Base-by-base conservation (phyloP, 2,888 invertebrate species). In the Linnaemya vulpina region DNA sequence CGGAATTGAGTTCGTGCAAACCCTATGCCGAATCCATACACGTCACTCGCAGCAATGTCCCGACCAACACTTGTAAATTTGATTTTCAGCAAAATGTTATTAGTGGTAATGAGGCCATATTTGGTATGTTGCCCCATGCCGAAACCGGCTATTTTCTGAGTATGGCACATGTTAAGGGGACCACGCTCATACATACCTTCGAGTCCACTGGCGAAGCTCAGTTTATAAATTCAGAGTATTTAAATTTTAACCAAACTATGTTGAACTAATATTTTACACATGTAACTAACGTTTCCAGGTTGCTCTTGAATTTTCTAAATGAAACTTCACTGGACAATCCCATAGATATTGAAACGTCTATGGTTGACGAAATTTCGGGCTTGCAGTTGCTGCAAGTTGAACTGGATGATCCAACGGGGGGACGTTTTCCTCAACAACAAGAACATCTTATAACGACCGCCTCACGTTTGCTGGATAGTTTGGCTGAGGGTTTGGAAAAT, bases 191-290 rank as follows among this genome's bases (percentile, higher is more conserved):
- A 25, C 92, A 92, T 84, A 92, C 92, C 15, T 92, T 92, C 74
- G 92, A 92, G 87, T 92, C 92, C 0, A 92, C 92, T 11, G 92
- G 92, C 15, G 92, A 92, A 87, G 92, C 92, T 3, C 92, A 92
- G 75, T 92, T 89, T 76, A 91, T 92, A 10, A 91, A 91, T 79
- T 92, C 92, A 15, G 92, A 92, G 91, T 92, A 89, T 88, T 88
- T 84, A 38, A 62, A 17, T 10, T 75, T 60, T 60, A n/a, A 30
- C 3, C 7, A 51, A 51, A 9, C 1, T 49, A 3, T 70, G 9
- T 8, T 0, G 68, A 60, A 53, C 8, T 38, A 1, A 38, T 53
- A 63, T n/a, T 11, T 25, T 65, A 35, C 15, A 11, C 17, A 49
- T 22, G 40, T 4, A 17, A 30, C 53, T 46, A 53, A 35, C 38